These are phyloP conservation scores for Aegithalos caudatus DNA, from an alignment of 2,113 vertebrate genomes.

Conservation along the genomic window DNA sequence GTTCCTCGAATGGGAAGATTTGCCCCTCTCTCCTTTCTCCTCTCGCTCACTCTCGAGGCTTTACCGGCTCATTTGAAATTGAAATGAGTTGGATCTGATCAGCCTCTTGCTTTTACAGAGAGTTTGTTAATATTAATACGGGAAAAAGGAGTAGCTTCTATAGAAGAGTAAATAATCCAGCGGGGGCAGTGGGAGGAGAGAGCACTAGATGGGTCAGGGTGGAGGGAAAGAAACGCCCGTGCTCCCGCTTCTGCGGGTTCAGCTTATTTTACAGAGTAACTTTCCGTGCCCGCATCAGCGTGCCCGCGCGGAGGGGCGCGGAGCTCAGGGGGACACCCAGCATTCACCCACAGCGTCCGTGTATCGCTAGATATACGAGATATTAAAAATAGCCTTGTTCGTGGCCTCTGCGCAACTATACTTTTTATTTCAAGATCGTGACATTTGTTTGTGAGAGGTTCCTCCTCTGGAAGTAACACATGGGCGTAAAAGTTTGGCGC, in stretches of 20 bases:
- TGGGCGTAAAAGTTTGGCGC: background rate
- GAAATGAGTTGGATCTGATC: constrained; percentile 64
- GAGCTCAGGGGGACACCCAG: background rate
- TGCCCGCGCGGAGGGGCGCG: background rate
- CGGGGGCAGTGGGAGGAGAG: constrained; percentile 14
- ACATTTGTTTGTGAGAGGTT: background rate
- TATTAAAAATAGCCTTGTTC: accelerated
- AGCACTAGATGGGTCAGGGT: background rate
- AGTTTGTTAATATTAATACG: constrained; percentile 65
- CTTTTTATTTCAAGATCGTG: background rate
- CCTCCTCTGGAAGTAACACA: background rate
- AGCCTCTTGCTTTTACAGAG: constrained; percentile 37
- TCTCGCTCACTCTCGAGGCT: constrained; percentile 40
- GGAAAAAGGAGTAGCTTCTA: constrained; percentile 32
- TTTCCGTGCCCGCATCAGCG: background rate
- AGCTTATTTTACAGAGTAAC: background rate
- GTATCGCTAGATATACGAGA: accelerated
- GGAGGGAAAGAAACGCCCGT: background rate
- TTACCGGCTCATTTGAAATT: constrained; percentile 66
- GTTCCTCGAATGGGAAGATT: background rate
- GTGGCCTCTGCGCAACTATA: background rate
- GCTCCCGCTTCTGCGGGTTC: background rate
- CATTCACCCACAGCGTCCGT: accelerated
- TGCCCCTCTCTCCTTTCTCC: constrained; percentile 21
- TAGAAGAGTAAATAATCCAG: constrained; percentile 48